These are phyloP conservation scores for Drosophila kanapiae DNA, from an alignment of 1,140 invertebrate species.

Conservation along the genomic window DNA sequence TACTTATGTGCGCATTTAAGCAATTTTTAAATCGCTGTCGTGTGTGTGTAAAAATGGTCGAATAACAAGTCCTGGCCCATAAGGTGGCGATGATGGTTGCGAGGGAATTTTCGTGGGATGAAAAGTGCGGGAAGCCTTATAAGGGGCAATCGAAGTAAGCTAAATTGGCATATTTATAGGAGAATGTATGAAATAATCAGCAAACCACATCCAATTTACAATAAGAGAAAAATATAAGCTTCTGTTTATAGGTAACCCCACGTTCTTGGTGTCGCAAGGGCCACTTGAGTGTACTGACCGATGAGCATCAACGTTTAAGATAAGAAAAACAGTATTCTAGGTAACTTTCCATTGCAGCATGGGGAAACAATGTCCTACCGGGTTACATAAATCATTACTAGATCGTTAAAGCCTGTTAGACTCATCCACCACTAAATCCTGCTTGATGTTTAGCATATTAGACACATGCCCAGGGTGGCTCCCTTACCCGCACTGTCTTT, in stretches of 20 bases:
- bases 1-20: constrained; percentile 61
- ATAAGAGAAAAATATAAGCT: background rate
- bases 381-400: constrained; percentile 58
- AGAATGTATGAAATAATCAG: background rate
- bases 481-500: background rate
- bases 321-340: too few relatives aligned
- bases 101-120: constrained; percentile 6
- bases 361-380: too few relatives aligned
- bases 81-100: background rate
- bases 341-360: too few relatives aligned
- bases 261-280: too few relatives aligned
- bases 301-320: too few relatives aligned
- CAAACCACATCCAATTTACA: too few relatives aligned
- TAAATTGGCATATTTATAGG: constrained; percentile 11
- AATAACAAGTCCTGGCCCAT: constrained; percentile 19
- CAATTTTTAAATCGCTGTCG: constrained; percentile 67
- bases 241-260: too few relatives aligned
- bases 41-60: constrained; percentile 27
- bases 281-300: background rate
- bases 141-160: background rate
- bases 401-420: constrained; percentile 13
- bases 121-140: background rate
- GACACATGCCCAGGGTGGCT: constrained; percentile 61
- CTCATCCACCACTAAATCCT: constrained; percentile 66
- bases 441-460: constrained; percentile 77